Evolutionary conservation across 2,888 invertebrate genomes (phyloP), one percentile per base, ranked within the genome.

Genomic region (Allolobophora icterica): DNA sequence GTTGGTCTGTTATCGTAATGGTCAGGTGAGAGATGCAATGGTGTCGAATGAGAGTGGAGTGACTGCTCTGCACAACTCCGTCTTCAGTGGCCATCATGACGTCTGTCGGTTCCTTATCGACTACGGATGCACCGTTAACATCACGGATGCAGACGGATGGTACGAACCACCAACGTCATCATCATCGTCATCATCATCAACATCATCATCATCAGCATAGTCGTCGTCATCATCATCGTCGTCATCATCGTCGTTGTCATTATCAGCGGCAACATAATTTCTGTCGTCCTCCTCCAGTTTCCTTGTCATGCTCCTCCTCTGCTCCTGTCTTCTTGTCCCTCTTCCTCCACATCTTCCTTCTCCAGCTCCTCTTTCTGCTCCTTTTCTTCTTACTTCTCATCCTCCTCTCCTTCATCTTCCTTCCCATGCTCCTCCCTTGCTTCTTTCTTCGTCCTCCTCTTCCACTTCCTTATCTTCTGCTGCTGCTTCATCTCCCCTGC

Each of bases 11-110:
- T 71, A 5, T 71, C 4, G 8, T 71, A 17, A n/a, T n/a, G 71
- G n/a, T 35, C 93, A 98, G 96, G 97, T 99, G 93, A 97, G 98
- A 93, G 98, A 99, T 96, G 98, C 99, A 84, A 99, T 99, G 95
- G 98, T 98, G 91, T 98, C 99, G 92, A 99, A 99, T 95, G 99
- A 99, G 95, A 99, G 99, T 96, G 99, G 99, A 91, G 99, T 99
- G 94, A 99, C 99, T 1, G 99, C 99, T 87, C 96, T 99, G 92
- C 99, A 99, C 96, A 99, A 99, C 96, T 99, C 99, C 94, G 99
- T 99, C 94, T 99, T 99, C 95, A 99, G 99, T 5, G 99, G 99
- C 35, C 99, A 99, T 96, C 97, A 98, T 94, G 99, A 99, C 95
- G 99, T 99, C 94, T 99, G 99, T 94, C 97, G 98, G 96, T 98